Evolutionary conservation across 2,888 invertebrate species (phyloP).

Genomic region (Dynastes maya): DNA sequence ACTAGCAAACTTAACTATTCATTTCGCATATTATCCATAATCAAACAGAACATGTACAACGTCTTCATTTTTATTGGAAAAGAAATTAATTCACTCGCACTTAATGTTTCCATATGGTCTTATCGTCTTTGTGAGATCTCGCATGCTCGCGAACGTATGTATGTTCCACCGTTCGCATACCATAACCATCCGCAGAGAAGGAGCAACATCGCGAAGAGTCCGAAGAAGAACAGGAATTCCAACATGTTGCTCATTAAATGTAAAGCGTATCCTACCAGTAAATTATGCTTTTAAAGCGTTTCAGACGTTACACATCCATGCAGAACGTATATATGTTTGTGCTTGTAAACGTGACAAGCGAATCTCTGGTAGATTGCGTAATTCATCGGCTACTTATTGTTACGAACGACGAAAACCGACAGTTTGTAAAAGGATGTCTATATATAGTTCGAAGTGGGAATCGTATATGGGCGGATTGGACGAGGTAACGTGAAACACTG

Average conservation of each 20-base stretch:
- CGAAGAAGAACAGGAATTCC: constrained; percentile 24
- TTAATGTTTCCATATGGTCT: constrained; percentile 21
- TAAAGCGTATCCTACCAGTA: constrained; percentile 27
- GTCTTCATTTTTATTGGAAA: constrained; percentile 14
- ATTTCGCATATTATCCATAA: no score
- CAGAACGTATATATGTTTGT: constrained; percentile 10
- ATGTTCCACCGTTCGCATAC: not conserved
- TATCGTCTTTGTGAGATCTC: constrained; percentile 23
- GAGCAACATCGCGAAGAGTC: not conserved
- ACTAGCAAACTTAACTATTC: no score
- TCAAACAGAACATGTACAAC: not conserved
- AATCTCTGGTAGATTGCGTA: constrained; percentile 23
- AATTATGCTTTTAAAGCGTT: constrained; percentile 42
- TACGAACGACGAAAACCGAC: constrained; percentile 17
- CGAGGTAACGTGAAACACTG: constrained; percentile 4
- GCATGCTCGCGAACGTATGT: not conserved
- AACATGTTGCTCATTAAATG: constrained; percentile 39
- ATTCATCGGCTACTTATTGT: constrained; percentile 12
- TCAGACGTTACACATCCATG: constrained; percentile 8
- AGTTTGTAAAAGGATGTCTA: constrained; percentile 22
- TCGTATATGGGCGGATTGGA: not conserved
- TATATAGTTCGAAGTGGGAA: constrained; percentile 18
- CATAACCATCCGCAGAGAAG: not conserved
- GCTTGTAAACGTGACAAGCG: not conserved
- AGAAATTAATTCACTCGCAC: constrained; percentile 29